Evolutionary conservation across 1,140 invertebrate species (phyloP).

Genomic region (Drosophila punjabiensis): DNA sequence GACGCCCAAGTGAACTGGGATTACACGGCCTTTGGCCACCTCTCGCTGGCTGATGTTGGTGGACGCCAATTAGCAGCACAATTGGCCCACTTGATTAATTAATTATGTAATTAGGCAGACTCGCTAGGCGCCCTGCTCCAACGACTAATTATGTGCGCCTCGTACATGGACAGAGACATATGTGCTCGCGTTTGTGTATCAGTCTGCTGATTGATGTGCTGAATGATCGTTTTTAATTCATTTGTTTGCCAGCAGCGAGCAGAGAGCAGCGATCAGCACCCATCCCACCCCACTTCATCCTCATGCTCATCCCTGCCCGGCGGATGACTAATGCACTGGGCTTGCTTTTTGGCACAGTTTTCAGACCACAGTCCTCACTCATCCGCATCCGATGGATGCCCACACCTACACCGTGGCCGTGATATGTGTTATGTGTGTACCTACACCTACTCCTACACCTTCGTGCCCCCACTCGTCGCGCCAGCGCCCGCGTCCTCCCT

Average conservation of each 20-base stretch:
- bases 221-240: constrained; percentile 81
- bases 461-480: neutral
- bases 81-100: constrained; percentile 45
- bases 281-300: neutral
- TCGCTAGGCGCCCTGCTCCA: neutral
- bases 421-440: constrained; percentile 6
- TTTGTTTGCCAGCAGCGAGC: constrained; percentile 47
- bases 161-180: constrained; percentile 19
- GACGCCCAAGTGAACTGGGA: constrained; percentile 8
- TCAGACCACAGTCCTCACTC: constrained; percentile 61
- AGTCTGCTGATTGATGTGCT: constrained; percentile 78
- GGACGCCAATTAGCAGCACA: constrained; percentile 20
- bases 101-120: constrained; percentile 47
- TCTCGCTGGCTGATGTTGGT: neutral
- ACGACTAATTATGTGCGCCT: constrained; percentile 7
- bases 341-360: constrained; percentile 75
- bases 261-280: neutral
- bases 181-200: constrained; percentile 40
- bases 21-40: constrained; percentile 3
- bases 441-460: constrained; percentile 47
- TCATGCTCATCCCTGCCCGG: neutral
- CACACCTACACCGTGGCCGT: constrained; percentile 41
- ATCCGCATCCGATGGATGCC: constrained; percentile 57
- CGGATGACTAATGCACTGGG: constrained; percentile 61
- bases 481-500: too few relatives aligned